Base-by-base conservation (phyloP, 2,797 vertebrate species). In the Gila robusta region DNA sequence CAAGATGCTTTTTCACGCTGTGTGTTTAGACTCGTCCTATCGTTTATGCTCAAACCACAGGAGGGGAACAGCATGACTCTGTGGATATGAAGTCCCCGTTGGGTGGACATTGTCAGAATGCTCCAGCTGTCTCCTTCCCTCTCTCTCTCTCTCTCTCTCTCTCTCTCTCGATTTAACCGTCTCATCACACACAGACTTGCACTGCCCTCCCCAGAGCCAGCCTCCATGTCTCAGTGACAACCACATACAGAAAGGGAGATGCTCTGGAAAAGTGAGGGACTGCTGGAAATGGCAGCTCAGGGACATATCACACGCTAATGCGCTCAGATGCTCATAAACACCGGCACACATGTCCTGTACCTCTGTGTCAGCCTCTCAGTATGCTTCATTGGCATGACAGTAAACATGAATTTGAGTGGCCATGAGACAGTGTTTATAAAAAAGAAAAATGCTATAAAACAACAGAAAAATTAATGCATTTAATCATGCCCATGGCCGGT, bases 141-240 rank as follows among this genome's bases (percentile, higher is more conserved):
- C 62, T 84, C 32, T 84, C 59, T 72, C 54, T 35, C 35, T 67
- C n/a, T 77, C 23, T 32, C n/a, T n/a, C 49, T 85, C 62, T 84
- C 32, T 84, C 35, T 81, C 54, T 80, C 10, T 16, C 67, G 79
- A 82, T 82, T 76, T 86, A 86, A 35, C 52, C 41, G 4, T 83
- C 71, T 73, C 69, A 86, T 86, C 84, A 81, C 84, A 88, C 82
- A 85, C 74, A 79, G 71, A 64, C 69, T 77, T 66, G 64, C 81
- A 76, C 62, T 62, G 52, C 41, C 66, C 79, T 84, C 82, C 85
- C 72, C 52, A 86, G 82, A 85, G 82, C 81, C 70, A 84, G 39
- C 16, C 72, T 66, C 78, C 11, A 66, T 73, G 69, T 86, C 78
- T 77, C 64, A 21, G 82, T 88, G 87, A 88, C 79, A 88, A 88